Evolutionary conservation across 2,797 vertebrate species (phyloP).

Genomic region (Hafferia zeledoni): DNA sequence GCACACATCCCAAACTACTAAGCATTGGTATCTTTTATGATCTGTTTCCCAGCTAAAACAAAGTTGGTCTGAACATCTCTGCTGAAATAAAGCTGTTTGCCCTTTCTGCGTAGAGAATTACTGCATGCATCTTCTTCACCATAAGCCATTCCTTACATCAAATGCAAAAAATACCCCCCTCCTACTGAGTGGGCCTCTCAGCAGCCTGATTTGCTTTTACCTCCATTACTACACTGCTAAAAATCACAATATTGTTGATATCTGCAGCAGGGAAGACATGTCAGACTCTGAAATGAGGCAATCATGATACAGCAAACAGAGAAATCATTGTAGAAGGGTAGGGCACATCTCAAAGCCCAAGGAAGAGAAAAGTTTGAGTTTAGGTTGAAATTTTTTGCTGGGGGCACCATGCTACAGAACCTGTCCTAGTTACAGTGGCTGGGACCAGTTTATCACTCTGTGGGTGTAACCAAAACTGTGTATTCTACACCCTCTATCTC

Average conservation of each 20-base stretch:
- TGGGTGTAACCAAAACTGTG: too few relatives aligned
- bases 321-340: not conserved
- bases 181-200: not conserved
- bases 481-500: too few relatives aligned
- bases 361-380: not conserved
- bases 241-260: not conserved
- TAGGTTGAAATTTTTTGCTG: not conserved
- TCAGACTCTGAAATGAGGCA: not conserved
- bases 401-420: not conserved
- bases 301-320: not conserved
- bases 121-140: not conserved
- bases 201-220: not conserved
- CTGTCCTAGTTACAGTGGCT: too few relatives aligned
- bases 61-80: not conserved
- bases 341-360: not conserved
- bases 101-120: not conserved
- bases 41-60: not conserved
- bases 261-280: not conserved
- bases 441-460: too few relatives aligned
- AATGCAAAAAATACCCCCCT: fast-evolving
- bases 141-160: not conserved
- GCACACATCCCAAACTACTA: not conserved
- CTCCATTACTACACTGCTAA: not conserved
- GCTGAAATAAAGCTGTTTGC: not conserved
- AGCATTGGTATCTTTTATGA: not conserved